Percentiles rank a stretch among this genome's conserved stretches.
Conservation (phyloP, 2,888 invertebrate genomes). For the Amiota communis region DNA sequence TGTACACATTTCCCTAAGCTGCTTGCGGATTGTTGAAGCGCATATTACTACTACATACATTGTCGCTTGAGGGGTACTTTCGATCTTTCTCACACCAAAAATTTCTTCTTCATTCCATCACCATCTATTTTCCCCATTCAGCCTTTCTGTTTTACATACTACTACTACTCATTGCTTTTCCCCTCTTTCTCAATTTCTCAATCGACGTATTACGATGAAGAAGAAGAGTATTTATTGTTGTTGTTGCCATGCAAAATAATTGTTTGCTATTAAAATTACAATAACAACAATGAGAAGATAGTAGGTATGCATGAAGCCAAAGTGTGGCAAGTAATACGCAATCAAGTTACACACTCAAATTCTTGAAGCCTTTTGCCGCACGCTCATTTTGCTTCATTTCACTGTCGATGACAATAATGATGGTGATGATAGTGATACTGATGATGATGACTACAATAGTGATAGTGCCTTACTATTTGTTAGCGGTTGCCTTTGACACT, state of each 20-base stretch:
- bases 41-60: conserved; percentile 15
- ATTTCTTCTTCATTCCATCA: too few species aligned
- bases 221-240: conserved; percentile 16
- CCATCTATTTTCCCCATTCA: too few species aligned
- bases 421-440: conserved; percentile 34
- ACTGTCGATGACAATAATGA: background rate
- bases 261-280: conserved; percentile 64
- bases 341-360: conserved; percentile 43
- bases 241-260: conserved; percentile 49
- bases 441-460: conserved; percentile 45
- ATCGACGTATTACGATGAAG: too few species aligned
- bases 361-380: conserved; percentile 32
- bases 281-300: conserved; percentile 53
- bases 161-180: too few species aligned
- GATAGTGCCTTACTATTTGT: conserved; percentile 26
- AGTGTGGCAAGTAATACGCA: conserved; percentile 26
- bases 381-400: conserved; percentile 25
- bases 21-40: conserved; percentile 23
- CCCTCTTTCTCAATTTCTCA: too few species aligned
- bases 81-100: background rate
- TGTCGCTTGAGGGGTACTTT: conserved; percentile 6
- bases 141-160: too few species aligned
- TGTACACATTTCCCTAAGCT: background rate
- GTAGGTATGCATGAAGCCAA: conserved; percentile 42
- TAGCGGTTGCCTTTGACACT: conserved; percentile 54